Conservation (phyloP, 2,888 invertebrate species). For the Agriopis aurantiaria region DNA sequence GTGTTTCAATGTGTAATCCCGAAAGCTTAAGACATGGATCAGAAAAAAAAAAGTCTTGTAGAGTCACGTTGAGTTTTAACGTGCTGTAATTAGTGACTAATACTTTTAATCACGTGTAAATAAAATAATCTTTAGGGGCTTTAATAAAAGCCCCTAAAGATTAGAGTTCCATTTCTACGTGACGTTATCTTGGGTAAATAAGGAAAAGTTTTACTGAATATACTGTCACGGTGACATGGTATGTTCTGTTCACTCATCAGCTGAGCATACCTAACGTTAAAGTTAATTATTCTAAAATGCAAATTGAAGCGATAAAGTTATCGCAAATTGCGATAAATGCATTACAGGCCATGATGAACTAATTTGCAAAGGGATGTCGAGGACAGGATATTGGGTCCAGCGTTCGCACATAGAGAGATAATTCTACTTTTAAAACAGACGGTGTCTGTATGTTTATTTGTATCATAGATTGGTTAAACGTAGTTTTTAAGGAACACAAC, state of each 20-base stretch:
- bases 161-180: too few species aligned
- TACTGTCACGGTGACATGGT: too few species aligned
- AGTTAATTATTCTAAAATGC: constrained; percentile 29
- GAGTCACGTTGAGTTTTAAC: too few species aligned
- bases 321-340: constrained; percentile 43
- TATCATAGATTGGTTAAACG: not conserved
- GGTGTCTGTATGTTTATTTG: not conserved
- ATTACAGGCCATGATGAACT: constrained; percentile 42
- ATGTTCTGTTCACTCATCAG: not conserved
- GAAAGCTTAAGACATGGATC: too few species aligned
- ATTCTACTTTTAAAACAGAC: constrained; percentile 29
- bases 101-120: too few species aligned
- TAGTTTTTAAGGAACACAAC: not conserved
- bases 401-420: constrained; percentile 27
- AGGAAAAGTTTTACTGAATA: too few species aligned
- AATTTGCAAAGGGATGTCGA: constrained; percentile 42
- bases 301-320: constrained; percentile 23
- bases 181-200: too few species aligned
- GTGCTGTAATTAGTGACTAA: too few species aligned
- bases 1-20: too few species aligned
- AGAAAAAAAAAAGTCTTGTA: too few species aligned
- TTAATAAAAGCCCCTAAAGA: too few species aligned
- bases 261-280: constrained; percentile 19
- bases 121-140: too few species aligned
- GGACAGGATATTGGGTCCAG: constrained; percentile 42